Conservation (phyloP, 2,797 vertebrate genomes). For the Peromyscus aztecus region DNA sequence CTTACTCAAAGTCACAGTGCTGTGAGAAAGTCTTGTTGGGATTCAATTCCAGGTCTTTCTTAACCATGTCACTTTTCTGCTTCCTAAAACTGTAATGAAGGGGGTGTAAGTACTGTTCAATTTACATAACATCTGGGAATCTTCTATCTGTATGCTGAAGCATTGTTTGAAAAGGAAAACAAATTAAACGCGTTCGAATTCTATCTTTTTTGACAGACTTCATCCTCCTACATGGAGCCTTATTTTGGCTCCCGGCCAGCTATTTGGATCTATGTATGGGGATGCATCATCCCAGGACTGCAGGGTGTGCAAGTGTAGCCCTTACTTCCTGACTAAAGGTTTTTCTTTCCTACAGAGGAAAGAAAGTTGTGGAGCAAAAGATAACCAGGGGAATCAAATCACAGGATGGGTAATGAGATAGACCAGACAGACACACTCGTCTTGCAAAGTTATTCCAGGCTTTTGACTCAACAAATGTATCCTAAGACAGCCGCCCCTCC, state of each 20-base stretch:
- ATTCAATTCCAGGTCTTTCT: conserved; percentile 52
- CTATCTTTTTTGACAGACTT: conserved; percentile 48
- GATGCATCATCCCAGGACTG: background rate
- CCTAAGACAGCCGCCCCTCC: background rate
- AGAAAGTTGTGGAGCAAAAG: background rate
- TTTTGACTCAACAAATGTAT: conserved; percentile 20
- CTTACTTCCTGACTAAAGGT: background rate
- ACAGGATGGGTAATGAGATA: background rate
- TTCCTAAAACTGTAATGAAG: conserved; percentile 48
- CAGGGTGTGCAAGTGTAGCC: background rate
- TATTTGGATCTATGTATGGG: background rate
- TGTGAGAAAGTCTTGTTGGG: conserved; percentile 29
- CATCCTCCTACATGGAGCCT: background rate
- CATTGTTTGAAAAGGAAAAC: conserved; percentile 75
- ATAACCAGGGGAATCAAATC: background rate
- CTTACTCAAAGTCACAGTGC: background rate
- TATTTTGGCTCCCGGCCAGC: conserved; percentile 41
- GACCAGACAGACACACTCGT: background rate
- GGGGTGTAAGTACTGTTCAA: conserved; percentile 25
- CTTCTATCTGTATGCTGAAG: conserved; percentile 53
- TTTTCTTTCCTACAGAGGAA: background rate
- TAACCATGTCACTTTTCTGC: background rate
- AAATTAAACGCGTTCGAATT: conserved; percentile 54
- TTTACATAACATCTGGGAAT: conserved; percentile 69
- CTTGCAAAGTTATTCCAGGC: background rate